These are phyloP conservation scores for Antigone vipio DNA, from an alignment of 2,113 vertebrate genomes.

Conservation along the genomic window DNA sequence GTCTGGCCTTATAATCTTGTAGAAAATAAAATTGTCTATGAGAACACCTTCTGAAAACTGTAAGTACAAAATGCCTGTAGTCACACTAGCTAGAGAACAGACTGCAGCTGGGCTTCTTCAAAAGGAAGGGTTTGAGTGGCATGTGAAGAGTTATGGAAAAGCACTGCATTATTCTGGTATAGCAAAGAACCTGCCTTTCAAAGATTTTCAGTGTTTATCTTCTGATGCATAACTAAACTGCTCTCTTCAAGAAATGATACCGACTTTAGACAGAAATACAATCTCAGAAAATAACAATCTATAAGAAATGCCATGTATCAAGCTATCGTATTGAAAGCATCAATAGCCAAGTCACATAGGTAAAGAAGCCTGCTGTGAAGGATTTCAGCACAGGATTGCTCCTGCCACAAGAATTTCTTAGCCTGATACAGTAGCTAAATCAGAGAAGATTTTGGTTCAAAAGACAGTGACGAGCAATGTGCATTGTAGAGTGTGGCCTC, in stretches of 20 bases:
- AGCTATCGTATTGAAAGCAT: neutral
- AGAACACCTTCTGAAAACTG: neutral
- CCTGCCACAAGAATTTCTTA: neutral
- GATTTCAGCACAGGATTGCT: neutral
- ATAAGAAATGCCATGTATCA: neutral
- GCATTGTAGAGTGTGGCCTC: neutral
- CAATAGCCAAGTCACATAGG: neutral
- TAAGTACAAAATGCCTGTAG: neutral
- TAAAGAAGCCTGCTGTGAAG: neutral
- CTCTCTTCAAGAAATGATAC: neutral
- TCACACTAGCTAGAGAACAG: neutral
- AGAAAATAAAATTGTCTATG: neutral
- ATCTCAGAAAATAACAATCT: neutral
- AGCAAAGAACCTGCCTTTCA: slow-evolving; percentile 1
- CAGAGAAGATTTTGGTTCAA: neutral
- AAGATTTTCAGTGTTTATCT: neutral
- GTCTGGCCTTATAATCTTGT: neutral
- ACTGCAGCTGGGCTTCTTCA: neutral
- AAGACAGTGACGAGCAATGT: neutral
- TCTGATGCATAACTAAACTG: slow-evolving; percentile 8
- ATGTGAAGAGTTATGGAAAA: neutral
- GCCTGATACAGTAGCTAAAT: neutral
- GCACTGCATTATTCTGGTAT: neutral
- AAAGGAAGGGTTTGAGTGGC: neutral
- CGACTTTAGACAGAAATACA: neutral